phyloP scores from a whole-genome alignment of 2,797 vertebrate species.

The Phoeniculus purpureus region DNA sequence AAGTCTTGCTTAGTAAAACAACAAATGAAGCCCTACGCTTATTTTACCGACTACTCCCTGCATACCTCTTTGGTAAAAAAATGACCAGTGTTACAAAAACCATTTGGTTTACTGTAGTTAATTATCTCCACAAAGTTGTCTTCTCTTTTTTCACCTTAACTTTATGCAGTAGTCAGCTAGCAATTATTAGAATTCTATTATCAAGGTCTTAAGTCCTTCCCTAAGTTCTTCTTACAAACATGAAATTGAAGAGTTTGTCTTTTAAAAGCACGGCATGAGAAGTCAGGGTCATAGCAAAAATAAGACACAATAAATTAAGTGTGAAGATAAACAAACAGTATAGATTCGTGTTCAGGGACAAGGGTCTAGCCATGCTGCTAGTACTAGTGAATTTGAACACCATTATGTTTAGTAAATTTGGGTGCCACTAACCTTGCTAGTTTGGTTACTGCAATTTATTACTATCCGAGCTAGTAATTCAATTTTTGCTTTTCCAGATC shows the following conservation, averaged over 20 bases:
- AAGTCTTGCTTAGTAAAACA: neutral
- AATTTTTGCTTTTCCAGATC: neutral
- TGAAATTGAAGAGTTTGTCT: neutral
- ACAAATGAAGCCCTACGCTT: neutral
- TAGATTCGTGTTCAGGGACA: neutral
- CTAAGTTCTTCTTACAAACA: neutral
- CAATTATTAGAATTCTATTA: neutral
- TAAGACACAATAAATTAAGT: neutral
- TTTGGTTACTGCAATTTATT: neutral
- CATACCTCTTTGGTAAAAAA: constrained; percentile 15
- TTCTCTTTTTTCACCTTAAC: neutral
- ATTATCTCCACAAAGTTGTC: neutral
- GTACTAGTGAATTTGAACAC: neutral
- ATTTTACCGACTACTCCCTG: neutral
- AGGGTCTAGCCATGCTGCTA: neutral
- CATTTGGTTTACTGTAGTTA: neutral
- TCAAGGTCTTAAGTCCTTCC: neutral
- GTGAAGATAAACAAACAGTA: neutral
- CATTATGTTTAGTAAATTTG: neutral
- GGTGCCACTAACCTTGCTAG: neutral
- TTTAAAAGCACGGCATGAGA: neutral
- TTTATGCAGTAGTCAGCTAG: neutral
- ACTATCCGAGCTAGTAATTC: neutral
- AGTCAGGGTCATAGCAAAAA: neutral
- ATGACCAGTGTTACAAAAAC: neutral